Evolutionary conservation across 2,888 invertebrate species (phyloP), one percentile per base, ranked within the genome.

Genomic region (Polietes domitor): DNA sequence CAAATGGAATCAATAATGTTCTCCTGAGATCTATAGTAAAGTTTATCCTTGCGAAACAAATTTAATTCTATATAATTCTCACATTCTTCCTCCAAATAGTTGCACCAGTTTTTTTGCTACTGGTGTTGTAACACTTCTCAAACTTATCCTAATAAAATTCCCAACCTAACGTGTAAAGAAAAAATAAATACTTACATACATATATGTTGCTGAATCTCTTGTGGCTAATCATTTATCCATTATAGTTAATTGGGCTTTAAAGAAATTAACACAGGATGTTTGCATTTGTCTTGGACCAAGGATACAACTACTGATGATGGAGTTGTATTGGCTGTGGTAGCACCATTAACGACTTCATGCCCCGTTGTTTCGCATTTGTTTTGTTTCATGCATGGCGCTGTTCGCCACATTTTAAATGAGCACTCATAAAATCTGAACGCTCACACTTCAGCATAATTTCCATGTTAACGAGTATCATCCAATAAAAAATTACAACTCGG

Each of bases 391-490:
- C 9, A 9, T 61, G 17, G 10, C 21, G 58, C 21, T 41, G 9
- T 65, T 65, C 21, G 12, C 2, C 32, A 17, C 65, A 68, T n/a
- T 73, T 75, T 71, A 82, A 78, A 65, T 78, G 55, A 43, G 53
- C 21, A 74, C 50, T 63, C 78, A 78, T 78, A 82, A 78, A 78
- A 75, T 82, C 77, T 82, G 77, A 61, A 32, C 53, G 50, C 77
- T 77, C 68, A 50, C 73, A 82, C 77, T 82, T 70, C 41, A 55
- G 58, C 24, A 65, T 71, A 78, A 82, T 71, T 77, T 81, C 58
- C 61, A 61, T 74, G 76, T 82, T 82, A 82, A 78, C 73, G 77
- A 77, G 77, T 58, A 61, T 68, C 72, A 63, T 32, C 24, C 41
- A 71, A 55, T 71, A 58, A 70, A 53, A 81, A 81, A 77, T 53